Conservation (phyloP, 2,888 invertebrate genomes). For the Agrotis segetum region DNA sequence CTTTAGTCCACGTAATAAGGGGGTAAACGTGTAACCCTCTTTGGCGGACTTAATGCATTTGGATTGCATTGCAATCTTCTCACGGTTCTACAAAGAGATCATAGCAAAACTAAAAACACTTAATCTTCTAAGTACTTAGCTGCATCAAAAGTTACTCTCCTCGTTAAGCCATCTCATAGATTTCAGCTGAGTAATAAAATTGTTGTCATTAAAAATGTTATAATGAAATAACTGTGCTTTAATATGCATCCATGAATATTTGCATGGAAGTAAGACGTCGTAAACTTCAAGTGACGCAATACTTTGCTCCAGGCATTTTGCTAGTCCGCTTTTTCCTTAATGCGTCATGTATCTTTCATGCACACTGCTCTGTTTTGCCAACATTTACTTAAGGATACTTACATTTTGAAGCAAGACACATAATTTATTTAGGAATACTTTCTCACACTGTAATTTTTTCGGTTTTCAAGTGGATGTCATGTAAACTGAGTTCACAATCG, state of each 20-base stretch:
- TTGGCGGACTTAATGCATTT: background rate
- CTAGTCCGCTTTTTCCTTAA: slow-evolving; percentile 45
- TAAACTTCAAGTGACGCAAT: slow-evolving; percentile 45
- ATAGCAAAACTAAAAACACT: background rate
- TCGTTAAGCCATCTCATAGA: slow-evolving; percentile 4
- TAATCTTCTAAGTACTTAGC: slow-evolving; percentile 14
- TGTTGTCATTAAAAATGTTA: background rate
- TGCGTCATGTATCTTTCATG: slow-evolving; percentile 51
- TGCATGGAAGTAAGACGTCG: slow-evolving; percentile 21
- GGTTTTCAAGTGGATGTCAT: background rate
- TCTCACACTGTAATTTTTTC: background rate
- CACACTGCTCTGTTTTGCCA: slow-evolving; percentile 6
- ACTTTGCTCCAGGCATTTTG: slow-evolving; percentile 25
- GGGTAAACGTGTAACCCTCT: too few species aligned
- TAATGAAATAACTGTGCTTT: slow-evolving; percentile 27
- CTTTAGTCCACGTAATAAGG: too few species aligned
- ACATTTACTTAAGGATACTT: slow-evolving; percentile 8
- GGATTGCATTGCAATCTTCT: slow-evolving; percentile 8
- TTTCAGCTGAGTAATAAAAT: background rate
- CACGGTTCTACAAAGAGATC: background rate
- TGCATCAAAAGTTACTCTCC: background rate
- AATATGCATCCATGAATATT: slow-evolving; percentile 43
- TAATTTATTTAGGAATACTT: slow-evolving; percentile 8
- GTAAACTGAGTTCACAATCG: too few species aligned
- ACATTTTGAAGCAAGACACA: slow-evolving; percentile 10